Percentiles rank a stretch among this genome's conserved stretches.
phyloP scores from a whole-genome alignment of 92 coral and sea anemone genomes.

The Phenganax marumi region DNA sequence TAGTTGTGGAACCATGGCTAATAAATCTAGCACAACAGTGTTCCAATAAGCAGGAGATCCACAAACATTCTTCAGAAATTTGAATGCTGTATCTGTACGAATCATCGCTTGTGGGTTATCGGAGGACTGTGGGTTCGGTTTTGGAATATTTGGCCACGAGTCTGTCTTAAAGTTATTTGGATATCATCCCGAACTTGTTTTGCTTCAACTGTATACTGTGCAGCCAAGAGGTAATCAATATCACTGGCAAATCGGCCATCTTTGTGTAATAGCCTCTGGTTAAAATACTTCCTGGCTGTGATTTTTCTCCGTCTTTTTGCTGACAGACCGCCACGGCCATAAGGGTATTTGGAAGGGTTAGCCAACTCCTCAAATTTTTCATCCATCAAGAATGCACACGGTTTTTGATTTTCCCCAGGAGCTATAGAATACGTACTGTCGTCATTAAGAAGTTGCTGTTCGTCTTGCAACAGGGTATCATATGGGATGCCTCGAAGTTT shows the following conservation, averaged over 20 bases:
- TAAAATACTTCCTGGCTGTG: conserved; percentile 49
- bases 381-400: conserved; percentile 41
- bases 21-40: no score
- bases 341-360: conserved; percentile 42
- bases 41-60: conserved; percentile 56
- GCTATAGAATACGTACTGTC: conserved; percentile 2
- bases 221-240: conserved; percentile 4
- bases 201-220: neutral
- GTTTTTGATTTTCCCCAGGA: conserved; percentile 3
- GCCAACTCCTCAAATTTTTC: conserved; percentile 46
- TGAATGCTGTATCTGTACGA: conserved; percentile 45
- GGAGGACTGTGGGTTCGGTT: conserved; percentile 7
- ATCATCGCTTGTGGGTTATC: conserved; percentile 30
- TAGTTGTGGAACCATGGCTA: conserved; percentile 52
- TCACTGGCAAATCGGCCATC: conserved; percentile 26
- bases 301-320: conserved; percentile 42
- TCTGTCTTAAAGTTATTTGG: conserved; percentile 50
- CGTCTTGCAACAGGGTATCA: no score
- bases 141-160: conserved; percentile 10
- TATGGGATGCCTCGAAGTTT: no score
- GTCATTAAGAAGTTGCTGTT: no score
- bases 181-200: conserved; percentile 24
- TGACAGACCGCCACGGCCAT: conserved; percentile 39
- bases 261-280: conserved; percentile 39
- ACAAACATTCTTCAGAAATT: conserved; percentile 34